Percentiles rank a stretch among this genome's conserved stretches.
Evolutionary conservation across 2,888 invertebrate genomes (phyloP).

Genomic region (Caenorhabditis uteleia): DNA sequence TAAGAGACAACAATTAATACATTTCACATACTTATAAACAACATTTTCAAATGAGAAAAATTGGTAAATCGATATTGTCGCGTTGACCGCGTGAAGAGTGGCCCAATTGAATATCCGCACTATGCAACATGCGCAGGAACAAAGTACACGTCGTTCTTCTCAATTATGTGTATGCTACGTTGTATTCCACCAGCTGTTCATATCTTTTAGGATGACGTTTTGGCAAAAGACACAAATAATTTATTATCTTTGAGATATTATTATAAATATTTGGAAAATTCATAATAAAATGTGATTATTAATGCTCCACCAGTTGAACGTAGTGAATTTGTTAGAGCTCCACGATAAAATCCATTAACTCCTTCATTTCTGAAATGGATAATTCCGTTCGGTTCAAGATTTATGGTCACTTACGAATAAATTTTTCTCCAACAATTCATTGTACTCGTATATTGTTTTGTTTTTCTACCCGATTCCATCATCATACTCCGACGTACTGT

Average conservation of each 20-base stretch:
- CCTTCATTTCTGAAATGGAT: slow-evolving; percentile 58
- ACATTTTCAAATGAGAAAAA: too few species aligned
- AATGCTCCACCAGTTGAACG: slow-evolving; percentile 63
- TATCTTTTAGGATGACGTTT: too few species aligned
- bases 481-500: slow-evolving; percentile 64
- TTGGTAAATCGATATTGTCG: too few species aligned
- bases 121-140: too few species aligned
- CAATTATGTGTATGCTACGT: too few species aligned
- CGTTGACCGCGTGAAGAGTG: too few species aligned
- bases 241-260: background rate
- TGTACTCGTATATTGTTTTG: slow-evolving; percentile 50
- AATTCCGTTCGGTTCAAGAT: background rate
- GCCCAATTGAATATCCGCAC: too few species aligned
- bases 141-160: too few species aligned
- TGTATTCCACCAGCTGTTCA: too few species aligned
- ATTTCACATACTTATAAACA: too few species aligned
- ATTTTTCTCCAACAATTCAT: slow-evolving; percentile 55
- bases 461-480: slow-evolving; percentile 59
- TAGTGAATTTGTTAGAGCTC: slow-evolving; percentile 60
- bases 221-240: background rate
- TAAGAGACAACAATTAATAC: too few species aligned
- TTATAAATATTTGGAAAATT: slow-evolving; percentile 62
- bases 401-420: slow-evolving; percentile 33
- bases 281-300: slow-evolving; percentile 66
- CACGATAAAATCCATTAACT: slow-evolving; percentile 52